phyloP scores from a whole-genome alignment of 2,113 vertebrate species.

The Chaetops frenatus region DNA sequence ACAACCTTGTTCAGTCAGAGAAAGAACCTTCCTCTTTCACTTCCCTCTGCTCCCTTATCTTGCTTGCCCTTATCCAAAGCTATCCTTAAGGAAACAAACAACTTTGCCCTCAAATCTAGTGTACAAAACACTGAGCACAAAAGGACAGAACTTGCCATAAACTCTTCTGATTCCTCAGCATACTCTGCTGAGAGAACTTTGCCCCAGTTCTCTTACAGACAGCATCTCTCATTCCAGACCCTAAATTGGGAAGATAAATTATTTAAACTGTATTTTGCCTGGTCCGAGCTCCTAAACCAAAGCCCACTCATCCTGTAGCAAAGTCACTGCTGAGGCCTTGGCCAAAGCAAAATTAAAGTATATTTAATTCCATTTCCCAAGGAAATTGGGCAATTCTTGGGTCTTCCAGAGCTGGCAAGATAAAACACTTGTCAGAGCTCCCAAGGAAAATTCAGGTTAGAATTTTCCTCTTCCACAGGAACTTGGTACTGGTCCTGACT shows the following conservation, averaged over 20 bases:
- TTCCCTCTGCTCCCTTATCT: neutral
- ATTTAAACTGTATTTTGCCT: neutral
- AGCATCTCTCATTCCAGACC: neutral
- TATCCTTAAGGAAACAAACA: neutral
- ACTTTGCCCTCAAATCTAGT: neutral
- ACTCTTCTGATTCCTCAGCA: neutral
- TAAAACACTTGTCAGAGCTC: neutral
- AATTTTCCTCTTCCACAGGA: neutral
- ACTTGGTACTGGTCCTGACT: neutral
- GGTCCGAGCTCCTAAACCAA: neutral
- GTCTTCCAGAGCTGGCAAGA: neutral
- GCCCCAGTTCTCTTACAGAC: neutral
- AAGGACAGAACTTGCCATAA: neutral
- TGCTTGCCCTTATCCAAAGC: neutral
- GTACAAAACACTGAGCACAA: neutral
- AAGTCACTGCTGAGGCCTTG: neutral
- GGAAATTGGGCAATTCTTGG: neutral
- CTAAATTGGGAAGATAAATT: neutral
- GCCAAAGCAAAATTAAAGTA: neutral
- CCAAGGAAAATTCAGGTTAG: neutral
- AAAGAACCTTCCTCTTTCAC: neutral
- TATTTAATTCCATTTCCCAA: neutral
- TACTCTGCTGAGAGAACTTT: neutral
- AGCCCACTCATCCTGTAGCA: fast-evolving
- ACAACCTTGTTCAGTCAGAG: neutral